Base-by-base conservation (phyloP, 2,888 invertebrate species). In the Oxyteleia sp. region DNA sequence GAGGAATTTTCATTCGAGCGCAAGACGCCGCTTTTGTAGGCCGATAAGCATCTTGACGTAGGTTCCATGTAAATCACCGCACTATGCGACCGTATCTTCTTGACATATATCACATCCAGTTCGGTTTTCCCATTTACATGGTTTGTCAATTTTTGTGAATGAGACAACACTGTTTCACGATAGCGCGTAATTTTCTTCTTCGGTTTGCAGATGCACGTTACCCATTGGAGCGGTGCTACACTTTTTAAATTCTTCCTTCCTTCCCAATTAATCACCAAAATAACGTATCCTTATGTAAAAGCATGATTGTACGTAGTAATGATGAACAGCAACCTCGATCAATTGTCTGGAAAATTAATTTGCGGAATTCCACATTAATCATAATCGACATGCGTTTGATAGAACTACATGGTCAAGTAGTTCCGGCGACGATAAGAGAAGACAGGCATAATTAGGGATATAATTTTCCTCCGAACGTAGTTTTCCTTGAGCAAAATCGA, bases 401-500 rank as follows among this genome's bases (percentile, higher is more conserved):
- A 47, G 38, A 32, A 57, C 38, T 55, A 57, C 57, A 20, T 49
- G 47, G 47, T 26, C 15, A 13, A 69, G 47, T 35, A 15, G 47
- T 47, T 45, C 47, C 47, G 47, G 32, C 47, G 57, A 53, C 57
- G 57, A 47, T 20, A 71, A 45, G 23, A 20, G 45, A 23, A 26
- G 35, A 71, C 57, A 51, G 23, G 57, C 45, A 71, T 71, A 57
- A 71, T 71, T 71, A 57, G 49, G 49, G 59, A 59, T 2, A 69
- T 41, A 45, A 53, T 69, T 59, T 71, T 59, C 59, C 26, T 41
- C 23, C 26, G 15, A 71, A 71, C 53, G 81, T 53, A 53, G 64
- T 82, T 76, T 76, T 71, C 71, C 71, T 76, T 66, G 59, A 55
- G 66, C 23, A 49, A 71, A 71, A 35, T 26, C 29, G 29, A 26